phyloP scores from a whole-genome alignment of 2,888 invertebrate species.

The Ormyrus pomaceus region DNA sequence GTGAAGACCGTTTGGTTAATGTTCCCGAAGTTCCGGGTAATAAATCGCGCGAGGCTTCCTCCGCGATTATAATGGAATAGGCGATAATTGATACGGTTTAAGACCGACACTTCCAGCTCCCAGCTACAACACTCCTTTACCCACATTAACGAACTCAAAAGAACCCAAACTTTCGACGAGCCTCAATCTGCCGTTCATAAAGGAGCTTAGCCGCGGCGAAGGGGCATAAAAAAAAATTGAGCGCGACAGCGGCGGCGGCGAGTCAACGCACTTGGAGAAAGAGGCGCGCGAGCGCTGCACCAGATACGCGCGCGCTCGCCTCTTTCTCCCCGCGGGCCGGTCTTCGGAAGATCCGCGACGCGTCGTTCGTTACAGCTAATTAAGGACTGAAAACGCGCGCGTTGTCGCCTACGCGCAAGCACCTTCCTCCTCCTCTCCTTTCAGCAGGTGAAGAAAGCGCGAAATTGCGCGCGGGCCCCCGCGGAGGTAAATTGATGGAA shows the following conservation, averaged over 20 bases:
- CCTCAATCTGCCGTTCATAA: too few relatives aligned
- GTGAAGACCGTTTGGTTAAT: too few relatives aligned
- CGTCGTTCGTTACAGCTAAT: conserved; percentile 42
- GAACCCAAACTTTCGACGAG: too few relatives aligned
- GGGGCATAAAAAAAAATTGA: not conserved
- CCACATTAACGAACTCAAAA: too few relatives aligned
- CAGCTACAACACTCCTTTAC: too few relatives aligned
- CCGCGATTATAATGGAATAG: too few relatives aligned
- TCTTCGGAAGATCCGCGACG: conserved; percentile 10
- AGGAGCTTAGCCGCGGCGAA: too few relatives aligned
- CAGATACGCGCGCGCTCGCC: conserved; percentile 21
- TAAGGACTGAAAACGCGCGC: conserved; percentile 25
- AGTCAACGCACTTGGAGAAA: conserved; percentile 11
- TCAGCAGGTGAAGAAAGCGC: conserved; percentile 69
- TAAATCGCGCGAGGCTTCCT: too few relatives aligned
- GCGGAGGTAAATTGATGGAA: conserved; percentile 63
- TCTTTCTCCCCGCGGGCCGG: not conserved
- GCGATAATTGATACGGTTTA: too few relatives aligned
- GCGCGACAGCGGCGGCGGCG: not conserved
- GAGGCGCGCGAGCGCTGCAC: conserved; percentile 29
- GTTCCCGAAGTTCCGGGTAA: too few relatives aligned
- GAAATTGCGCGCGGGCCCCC: conserved; percentile 66
- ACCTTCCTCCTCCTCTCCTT: conserved; percentile 2
- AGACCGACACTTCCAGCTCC: too few relatives aligned
- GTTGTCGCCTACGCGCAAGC: not conserved